Base-by-base conservation (phyloP, 2,888 invertebrate genomes). In the Chalcosyrphus nemorum region DNA sequence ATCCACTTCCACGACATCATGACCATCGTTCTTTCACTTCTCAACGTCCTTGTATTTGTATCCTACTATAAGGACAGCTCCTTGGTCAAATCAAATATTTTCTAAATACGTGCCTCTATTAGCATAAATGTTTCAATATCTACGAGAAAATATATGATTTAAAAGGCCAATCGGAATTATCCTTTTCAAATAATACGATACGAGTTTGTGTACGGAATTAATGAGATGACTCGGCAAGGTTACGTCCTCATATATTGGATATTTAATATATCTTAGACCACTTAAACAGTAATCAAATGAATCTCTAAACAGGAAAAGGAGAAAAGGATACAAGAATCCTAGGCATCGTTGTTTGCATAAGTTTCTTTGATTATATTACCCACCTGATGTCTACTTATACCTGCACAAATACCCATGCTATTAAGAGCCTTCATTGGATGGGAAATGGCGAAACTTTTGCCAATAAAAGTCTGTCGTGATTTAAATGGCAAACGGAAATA, bases 381-480 rank as follows among this genome's bases (percentile, higher is more conserved):
- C 27, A 29, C 52, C 52, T 29, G 15, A 27, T 52, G 52, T 11
- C 35, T 11, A 9, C n/a, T n/a, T n/a, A n/a, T n/a, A n/a, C n/a
- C n/a, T n/a, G n/a, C n/a, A n/a, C n/a, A n/a, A n/a, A n/a, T n/a
- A n/a, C n/a, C n/a, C n/a, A n/a, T 32, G 2, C 32, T 32, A 32
- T 9, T 17, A 13, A 5, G 6, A 27, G 4, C 13, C 38, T 13
- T 13, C 13, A 7, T 29, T 43, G 19, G 2, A n/a, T n/a, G n/a
- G 6, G 50, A 38, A 50, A 65, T 65, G 35, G 35, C 35, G 24
- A 65, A 65, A 65, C 35, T 65, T 65, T 65, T 50, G 4, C 47
- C 50, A 65, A 65, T 65, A 65, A 65, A 21, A 65, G 38, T 65
- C 32, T 13, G 32, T 13, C 32, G 50, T 15, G 65, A 65, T 65